phyloP scores from a whole-genome alignment of 2,797 vertebrate species.

The Microctenopoma steveboyesi region DNA sequence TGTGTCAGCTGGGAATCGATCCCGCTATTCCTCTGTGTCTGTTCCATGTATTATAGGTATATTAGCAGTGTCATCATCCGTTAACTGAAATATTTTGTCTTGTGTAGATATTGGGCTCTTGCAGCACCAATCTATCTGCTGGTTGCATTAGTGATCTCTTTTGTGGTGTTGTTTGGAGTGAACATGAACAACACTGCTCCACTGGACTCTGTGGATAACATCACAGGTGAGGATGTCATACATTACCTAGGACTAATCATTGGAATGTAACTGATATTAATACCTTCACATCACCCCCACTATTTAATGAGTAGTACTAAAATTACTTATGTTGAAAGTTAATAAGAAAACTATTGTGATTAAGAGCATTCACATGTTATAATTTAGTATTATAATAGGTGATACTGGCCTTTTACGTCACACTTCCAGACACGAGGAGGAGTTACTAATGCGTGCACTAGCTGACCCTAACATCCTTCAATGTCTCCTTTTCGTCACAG shows the following conservation, averaged over 20 bases:
- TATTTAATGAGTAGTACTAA: neutral
- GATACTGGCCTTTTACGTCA: neutral
- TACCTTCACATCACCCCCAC: neutral
- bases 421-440: neutral
- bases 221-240: conserved; percentile 86
- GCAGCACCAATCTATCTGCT: conserved; percentile 91
- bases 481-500: conserved; percentile 71
- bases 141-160: conserved; percentile 81
- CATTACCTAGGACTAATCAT: neutral
- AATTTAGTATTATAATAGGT: neutral
- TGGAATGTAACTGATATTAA: neutral
- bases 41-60: neutral
- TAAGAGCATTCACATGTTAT: neutral
- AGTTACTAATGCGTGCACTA: neutral
- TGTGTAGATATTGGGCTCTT: conserved; percentile 93
- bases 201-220: conserved; percentile 88
- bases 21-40: too few species aligned
- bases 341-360: neutral
- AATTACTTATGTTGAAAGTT: neutral
- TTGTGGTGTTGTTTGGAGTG: conserved; percentile 89
- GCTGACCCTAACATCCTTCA: neutral
- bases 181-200: conserved; percentile 95
- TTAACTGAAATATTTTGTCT: conserved; percentile 12
- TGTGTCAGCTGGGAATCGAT: too few species aligned
- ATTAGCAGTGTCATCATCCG: neutral